phyloP scores from a whole-genome alignment of 2,888 invertebrate genomes.

The Oscheius sp. region DNA sequence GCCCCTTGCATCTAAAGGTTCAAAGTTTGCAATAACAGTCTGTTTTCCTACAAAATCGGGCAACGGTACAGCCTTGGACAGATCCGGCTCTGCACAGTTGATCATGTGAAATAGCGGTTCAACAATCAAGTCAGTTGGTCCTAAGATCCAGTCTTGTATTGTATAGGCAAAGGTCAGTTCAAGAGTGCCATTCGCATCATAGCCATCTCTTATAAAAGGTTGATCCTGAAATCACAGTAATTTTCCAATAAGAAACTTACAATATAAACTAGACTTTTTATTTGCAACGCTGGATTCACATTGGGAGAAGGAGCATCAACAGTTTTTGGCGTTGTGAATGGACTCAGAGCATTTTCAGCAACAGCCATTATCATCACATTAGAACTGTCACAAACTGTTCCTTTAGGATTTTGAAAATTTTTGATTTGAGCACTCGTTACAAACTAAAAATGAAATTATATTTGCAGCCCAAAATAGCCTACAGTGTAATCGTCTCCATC shows the following conservation, averaged over 20 bases:
- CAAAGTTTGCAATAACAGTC: conserved; percentile 19
- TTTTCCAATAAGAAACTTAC: conserved; percentile 10
- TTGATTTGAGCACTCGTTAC: neutral
- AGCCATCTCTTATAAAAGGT: conserved; percentile 44
- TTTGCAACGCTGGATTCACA: conserved; percentile 3
- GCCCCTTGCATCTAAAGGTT: conserved; percentile 29
- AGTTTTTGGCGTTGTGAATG: neutral
- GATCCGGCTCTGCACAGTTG: conserved; percentile 57
- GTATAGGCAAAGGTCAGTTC: conserved; percentile 48
- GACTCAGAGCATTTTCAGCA: neutral
- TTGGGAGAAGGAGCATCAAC: neutral
- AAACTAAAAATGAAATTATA: neutral
- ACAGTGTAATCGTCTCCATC: conserved; percentile 13
- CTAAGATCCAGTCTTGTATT: conserved; percentile 60
- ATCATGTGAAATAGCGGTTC: conserved; percentile 63
- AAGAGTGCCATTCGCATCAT: conserved; percentile 58
- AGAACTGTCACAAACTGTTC: neutral
- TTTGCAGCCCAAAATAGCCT: neutral
- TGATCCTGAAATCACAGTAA: conserved; percentile 33
- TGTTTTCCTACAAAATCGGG: conserved; percentile 59
- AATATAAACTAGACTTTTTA: conserved; percentile 7
- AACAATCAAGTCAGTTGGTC: conserved; percentile 56
- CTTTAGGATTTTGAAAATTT: conserved; percentile 17
- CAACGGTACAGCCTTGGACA: conserved; percentile 55
- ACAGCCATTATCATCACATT: conserved; percentile 3